These are phyloP conservation scores for Silurus meridionalis DNA, from an alignment of 2,113 vertebrate species.

Conservation along the genomic window DNA sequence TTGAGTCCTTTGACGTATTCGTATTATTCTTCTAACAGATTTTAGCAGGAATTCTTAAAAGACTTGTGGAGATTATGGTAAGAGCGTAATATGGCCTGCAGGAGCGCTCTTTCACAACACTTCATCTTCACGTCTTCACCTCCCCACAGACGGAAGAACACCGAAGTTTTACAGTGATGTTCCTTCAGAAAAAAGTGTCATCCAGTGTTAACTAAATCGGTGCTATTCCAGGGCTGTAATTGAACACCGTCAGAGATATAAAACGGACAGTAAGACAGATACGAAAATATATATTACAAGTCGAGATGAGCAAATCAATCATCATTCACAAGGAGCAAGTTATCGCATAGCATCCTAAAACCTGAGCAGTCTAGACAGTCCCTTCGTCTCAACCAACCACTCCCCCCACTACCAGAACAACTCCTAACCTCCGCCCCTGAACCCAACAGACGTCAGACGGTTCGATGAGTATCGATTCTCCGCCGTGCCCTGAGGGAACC, in stretches of 20 bases:
- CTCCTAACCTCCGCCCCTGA: neutral
- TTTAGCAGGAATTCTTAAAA: neutral
- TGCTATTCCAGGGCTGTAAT: slow-evolving; percentile 5
- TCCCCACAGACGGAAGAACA: neutral
- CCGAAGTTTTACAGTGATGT: neutral
- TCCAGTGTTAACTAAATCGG: neutral
- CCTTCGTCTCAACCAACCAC: neutral
- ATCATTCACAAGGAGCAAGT: slow-evolving; percentile 38
- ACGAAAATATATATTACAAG: slow-evolving; percentile 3
- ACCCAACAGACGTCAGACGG: slow-evolving; percentile 52
- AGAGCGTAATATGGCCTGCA: neutral
- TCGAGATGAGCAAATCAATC: slow-evolving; percentile 54
- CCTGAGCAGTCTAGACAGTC: slow-evolving; percentile 57
- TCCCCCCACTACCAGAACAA: neutral
- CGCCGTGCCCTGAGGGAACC: slow-evolving; percentile 40
- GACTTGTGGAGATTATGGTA: neutral
- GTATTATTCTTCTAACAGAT: neutral
- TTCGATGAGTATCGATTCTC: slow-evolving; percentile 56
- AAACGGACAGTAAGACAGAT: slow-evolving; percentile 35
- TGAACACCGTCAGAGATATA: neutral
- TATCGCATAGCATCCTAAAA: slow-evolving; percentile 48
- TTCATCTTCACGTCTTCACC: neutral
- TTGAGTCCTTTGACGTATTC: too few relatives aligned
- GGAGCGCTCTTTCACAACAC: neutral
- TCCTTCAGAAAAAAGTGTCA: neutral